Percentiles rank a stretch among this genome's conserved stretches.
Evolutionary conservation across 1,140 invertebrate genomes (phyloP).

Genomic region (Papilio xuthus): DNA sequence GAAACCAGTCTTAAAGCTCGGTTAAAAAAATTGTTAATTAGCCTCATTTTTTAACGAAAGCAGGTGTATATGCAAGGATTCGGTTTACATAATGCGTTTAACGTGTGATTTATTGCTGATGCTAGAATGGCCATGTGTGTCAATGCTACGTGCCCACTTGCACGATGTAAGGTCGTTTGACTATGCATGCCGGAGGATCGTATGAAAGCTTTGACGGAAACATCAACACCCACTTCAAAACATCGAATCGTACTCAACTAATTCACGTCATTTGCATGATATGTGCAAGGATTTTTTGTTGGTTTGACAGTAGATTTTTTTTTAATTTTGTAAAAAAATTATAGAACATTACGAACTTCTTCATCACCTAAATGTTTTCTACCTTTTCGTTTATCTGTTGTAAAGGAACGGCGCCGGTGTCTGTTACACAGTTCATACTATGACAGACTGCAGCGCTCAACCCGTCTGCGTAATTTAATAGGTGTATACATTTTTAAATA

Average conservation of each 20-base stretch:
- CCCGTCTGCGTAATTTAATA: too few species aligned
- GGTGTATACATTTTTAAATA: too few species aligned
- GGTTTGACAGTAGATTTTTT: neutral
- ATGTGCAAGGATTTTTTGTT: slow-evolving; percentile 32
- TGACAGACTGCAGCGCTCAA: too few species aligned
- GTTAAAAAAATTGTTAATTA: slow-evolving; percentile 3
- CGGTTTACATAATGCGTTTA: slow-evolving; percentile 7
- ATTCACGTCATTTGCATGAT: slow-evolving; percentile 14
- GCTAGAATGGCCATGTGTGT: slow-evolving; percentile 66
- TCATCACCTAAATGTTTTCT: neutral
- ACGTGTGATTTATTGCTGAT: slow-evolving; percentile 45
- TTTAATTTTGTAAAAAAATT: neutral
- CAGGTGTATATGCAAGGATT: slow-evolving; percentile 18
- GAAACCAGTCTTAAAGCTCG: neutral
- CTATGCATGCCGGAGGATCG: slow-evolving; percentile 36
- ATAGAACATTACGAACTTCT: neutral
- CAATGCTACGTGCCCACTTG: slow-evolving; percentile 70
- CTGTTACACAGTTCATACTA: too few species aligned
- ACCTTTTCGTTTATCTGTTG: too few species aligned
- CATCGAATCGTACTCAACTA: slow-evolving; percentile 29
- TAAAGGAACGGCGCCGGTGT: too few species aligned
- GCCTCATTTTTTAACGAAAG: neutral
- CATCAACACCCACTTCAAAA: slow-evolving; percentile 39
- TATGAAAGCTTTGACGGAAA: slow-evolving; percentile 56
- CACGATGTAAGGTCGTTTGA: slow-evolving; percentile 57